phyloP scores from a whole-genome alignment of 2,888 invertebrate genomes.

The Nomada ruficornis region DNA sequence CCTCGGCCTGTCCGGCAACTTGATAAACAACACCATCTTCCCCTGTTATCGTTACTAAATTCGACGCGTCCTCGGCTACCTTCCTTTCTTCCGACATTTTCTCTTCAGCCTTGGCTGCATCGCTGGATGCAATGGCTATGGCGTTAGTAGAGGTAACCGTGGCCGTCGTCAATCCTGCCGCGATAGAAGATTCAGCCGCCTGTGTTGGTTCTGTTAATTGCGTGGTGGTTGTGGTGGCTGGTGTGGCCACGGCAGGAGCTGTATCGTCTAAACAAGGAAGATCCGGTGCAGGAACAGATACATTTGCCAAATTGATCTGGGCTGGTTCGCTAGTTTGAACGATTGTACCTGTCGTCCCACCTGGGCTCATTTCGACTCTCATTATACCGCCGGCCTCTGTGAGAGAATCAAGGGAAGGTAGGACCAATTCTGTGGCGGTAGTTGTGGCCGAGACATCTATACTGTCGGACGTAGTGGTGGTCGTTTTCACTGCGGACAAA shows the following conservation, averaged over 20 bases:
- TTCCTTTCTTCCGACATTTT: slow-evolving; percentile 87
- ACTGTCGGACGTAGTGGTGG: slow-evolving; percentile 53
- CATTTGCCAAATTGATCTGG: slow-evolving; percentile 74
- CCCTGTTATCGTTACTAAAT: slow-evolving; percentile 91
- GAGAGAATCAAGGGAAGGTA: slow-evolving; percentile 81
- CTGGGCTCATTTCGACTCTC: slow-evolving; percentile 87
- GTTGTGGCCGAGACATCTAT: slow-evolving; percentile 55
- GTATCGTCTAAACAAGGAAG: slow-evolving; percentile 82
- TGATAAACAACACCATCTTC: slow-evolving; percentile 93
- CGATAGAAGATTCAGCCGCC: slow-evolving; percentile 51
- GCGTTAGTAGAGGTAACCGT: slow-evolving; percentile 65
- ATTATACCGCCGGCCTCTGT: slow-evolving; percentile 78
- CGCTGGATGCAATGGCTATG: slow-evolving; percentile 61
- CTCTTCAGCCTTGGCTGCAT: slow-evolving; percentile 84
- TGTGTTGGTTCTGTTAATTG: slow-evolving; percentile 58
- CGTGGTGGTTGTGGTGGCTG: slow-evolving; percentile 48
- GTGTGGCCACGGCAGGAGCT: slow-evolving; percentile 54
- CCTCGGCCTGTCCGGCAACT: slow-evolving; percentile 92
- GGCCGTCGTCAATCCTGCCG: slow-evolving; percentile 62
- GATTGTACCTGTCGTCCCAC: slow-evolving; percentile 88
- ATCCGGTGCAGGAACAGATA: slow-evolving; percentile 77
- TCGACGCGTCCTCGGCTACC: slow-evolving; percentile 84
- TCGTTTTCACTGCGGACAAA: slow-evolving; percentile 56
- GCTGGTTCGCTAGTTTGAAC: slow-evolving; percentile 83
- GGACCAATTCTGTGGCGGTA: slow-evolving; percentile 76